Conservation (phyloP, 2,797 vertebrate species). For the Hypotaenidia philippensis region DNA sequence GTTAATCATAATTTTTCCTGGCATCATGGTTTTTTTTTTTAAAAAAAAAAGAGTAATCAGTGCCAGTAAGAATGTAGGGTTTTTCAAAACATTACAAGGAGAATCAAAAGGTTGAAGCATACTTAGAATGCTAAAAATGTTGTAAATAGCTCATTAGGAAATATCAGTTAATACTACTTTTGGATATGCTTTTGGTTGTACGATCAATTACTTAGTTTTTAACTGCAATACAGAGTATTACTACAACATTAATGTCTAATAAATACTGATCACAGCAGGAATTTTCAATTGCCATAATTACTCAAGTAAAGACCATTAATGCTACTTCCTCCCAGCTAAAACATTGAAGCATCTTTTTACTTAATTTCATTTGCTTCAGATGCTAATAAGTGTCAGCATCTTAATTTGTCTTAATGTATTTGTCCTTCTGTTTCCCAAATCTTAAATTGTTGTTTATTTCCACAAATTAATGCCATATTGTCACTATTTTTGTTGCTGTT, state of each 20-base stretch:
- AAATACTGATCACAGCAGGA: slow-evolving; percentile 30
- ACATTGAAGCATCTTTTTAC: neutral
- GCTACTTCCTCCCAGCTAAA: slow-evolving; percentile 16
- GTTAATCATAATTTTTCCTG: neutral
- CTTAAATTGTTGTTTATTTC: neutral
- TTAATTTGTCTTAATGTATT: neutral
- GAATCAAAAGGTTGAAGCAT: neutral
- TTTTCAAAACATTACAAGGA: neutral
- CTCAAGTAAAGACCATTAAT: neutral
- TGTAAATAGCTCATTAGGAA: neutral
- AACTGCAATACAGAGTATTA: neutral
- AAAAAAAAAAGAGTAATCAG: neutral
- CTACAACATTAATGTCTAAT: slow-evolving; percentile 9
- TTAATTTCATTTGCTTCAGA: slow-evolving; percentile 20
- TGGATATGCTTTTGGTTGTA: neutral
- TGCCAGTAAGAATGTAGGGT: neutral
- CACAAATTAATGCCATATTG: neutral
- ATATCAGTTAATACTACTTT: neutral
- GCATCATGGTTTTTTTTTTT: neutral
- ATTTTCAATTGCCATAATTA: slow-evolving; percentile 28
- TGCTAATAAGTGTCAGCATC: neutral
- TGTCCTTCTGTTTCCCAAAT: neutral
- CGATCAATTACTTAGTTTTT: neutral
- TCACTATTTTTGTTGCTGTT: neutral
- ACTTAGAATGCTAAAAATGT: neutral